A percentile compares a stretch with the other conserved stretches of the same genome.
phyloP scores from a whole-genome alignment of 2,888 invertebrate genomes.

The Harpalus rubripes region DNA sequence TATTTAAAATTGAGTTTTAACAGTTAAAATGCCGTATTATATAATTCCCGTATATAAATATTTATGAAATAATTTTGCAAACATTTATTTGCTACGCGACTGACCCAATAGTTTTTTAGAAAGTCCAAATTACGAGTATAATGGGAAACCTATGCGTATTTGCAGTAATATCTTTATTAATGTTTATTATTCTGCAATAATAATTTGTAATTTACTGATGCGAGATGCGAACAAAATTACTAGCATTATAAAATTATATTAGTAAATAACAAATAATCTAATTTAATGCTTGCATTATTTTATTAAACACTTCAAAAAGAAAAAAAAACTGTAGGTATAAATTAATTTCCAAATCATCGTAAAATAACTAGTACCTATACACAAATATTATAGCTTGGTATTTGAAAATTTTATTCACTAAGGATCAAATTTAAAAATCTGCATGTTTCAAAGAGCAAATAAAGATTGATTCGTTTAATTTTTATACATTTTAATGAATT shows the following conservation, averaged over 20 bases:
- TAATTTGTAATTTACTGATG: slow-evolving; percentile 32
- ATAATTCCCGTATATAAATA: background rate
- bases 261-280: background rate
- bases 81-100: background rate
- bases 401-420: too few relatives aligned
- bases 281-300: background rate
- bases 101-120: slow-evolving; percentile 44
- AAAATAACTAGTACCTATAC: too few relatives aligned
- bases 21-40: background rate
- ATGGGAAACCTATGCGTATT: background rate
- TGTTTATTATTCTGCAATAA: background rate
- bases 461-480: too few relatives aligned
- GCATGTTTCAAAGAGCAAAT: too few relatives aligned
- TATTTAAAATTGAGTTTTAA: background rate
- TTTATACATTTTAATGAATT: too few relatives aligned
- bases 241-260: background rate
- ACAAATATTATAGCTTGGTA: too few relatives aligned
- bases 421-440: too few relatives aligned
- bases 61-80: slow-evolving; percentile 14
- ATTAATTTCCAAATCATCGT: too few relatives aligned
- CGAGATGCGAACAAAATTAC: background rate
- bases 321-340: slow-evolving; percentile 69
- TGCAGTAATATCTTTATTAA: background rate
- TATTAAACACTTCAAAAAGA: background rate
- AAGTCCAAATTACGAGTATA: slow-evolving; percentile 7